These are phyloP conservation scores for Salticus scenicus DNA, from an alignment of 2,888 invertebrate species.

Conservation along the genomic window DNA sequence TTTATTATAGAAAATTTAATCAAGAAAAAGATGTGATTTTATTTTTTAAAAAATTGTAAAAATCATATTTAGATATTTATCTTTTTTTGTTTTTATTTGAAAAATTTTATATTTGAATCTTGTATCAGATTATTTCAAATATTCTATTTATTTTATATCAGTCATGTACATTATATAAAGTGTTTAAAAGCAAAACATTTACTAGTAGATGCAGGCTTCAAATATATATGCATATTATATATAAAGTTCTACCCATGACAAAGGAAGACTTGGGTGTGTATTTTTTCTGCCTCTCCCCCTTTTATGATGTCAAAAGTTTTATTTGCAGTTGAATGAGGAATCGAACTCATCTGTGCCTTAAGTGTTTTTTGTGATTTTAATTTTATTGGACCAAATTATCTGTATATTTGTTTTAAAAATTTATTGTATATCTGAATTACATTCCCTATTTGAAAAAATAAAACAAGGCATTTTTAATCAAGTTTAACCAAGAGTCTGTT, in stretches of 20 bases:
- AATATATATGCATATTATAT: no score
- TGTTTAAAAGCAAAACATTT: not conserved
- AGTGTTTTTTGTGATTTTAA: slow-evolving; percentile 39
- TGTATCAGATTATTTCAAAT: not conserved
- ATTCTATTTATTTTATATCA: not conserved
- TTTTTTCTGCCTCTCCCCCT: no score
- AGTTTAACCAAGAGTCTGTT: slow-evolving; percentile 28
- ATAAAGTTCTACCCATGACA: slow-evolving; percentile 20
- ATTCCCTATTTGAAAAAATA: slow-evolving; percentile 59
- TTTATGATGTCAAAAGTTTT: slow-evolving; percentile 16
- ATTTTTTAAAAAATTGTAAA: not conserved
- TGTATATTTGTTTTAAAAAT: slow-evolving; percentile 56
- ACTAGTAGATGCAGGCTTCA: not conserved
- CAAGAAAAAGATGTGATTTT: not conserved
- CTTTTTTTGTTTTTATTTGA: not conserved
- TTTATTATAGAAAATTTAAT: not conserved
- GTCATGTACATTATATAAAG: not conserved
- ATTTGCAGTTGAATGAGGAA: slow-evolving; percentile 28
- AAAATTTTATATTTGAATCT: slow-evolving; percentile 8
- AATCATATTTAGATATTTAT: not conserved
- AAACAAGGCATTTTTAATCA: slow-evolving; percentile 70
- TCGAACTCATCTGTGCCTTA: slow-evolving; percentile 58
- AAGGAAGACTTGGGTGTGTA: slow-evolving; percentile 31
- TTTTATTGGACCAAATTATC: slow-evolving; percentile 38
- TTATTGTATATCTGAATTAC: slow-evolving; percentile 48